phyloP scores from a whole-genome alignment of 2,888 invertebrate genomes.

The Athrips mouffetella region DNA sequence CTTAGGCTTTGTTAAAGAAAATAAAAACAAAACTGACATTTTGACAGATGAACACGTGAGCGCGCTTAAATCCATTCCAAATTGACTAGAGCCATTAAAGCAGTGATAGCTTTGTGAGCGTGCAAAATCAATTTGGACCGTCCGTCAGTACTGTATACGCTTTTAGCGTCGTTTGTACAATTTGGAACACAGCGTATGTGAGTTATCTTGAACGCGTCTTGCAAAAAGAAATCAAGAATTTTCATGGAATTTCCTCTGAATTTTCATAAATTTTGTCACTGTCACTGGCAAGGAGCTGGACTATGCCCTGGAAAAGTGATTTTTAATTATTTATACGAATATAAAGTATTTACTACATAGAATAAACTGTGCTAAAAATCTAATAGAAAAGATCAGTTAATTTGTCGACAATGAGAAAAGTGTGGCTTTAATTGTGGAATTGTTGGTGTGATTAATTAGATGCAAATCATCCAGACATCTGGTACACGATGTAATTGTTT shows the following conservation, averaged over 20 bases:
- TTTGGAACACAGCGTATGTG: too few species aligned
- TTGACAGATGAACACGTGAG: too few species aligned
- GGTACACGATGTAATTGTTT: slow-evolving; percentile 42
- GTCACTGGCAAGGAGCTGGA: slow-evolving; percentile 27
- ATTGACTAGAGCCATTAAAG: too few species aligned
- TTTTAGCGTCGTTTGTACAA: too few species aligned
- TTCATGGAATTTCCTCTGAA: slow-evolving; percentile 17
- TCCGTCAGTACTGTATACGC: too few species aligned
- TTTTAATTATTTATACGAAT: slow-evolving; percentile 11
- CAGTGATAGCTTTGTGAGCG: too few species aligned
- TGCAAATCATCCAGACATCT: slow-evolving; percentile 28
- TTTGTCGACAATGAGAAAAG: neutral
- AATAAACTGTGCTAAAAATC: neutral
- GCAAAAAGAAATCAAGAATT: slow-evolving; percentile 24
- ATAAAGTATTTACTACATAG: too few species aligned
- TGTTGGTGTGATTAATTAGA: slow-evolving; percentile 33
- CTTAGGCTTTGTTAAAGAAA: too few species aligned
- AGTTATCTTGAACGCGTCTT: slow-evolving; percentile 28
- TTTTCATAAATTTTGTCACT: slow-evolving; percentile 24
- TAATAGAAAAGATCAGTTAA: neutral
- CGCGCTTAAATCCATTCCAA: too few species aligned
- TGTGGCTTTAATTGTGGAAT: slow-evolving; percentile 21
- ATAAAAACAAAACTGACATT: too few species aligned
- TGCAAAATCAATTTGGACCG: too few species aligned
- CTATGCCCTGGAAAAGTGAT: slow-evolving; percentile 23